phyloP scores from a whole-genome alignment of 2,113 vertebrate genomes.

The Pongo pygmaeus region DNA sequence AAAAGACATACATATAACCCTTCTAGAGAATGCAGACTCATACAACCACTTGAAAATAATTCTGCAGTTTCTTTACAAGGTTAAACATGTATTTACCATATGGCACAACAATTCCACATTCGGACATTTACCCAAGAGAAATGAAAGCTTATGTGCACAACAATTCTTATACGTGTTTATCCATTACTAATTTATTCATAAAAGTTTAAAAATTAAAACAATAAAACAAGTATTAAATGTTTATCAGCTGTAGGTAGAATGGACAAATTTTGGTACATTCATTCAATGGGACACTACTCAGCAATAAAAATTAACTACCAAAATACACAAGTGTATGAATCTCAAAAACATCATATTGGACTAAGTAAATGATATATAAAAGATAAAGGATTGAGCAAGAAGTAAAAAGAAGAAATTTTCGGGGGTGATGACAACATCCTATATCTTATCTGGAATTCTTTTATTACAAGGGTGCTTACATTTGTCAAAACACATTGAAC shows the following conservation, averaged over 20 bases:
- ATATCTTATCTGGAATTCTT: background rate
- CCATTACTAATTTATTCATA: background rate
- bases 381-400: background rate
- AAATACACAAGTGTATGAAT: background rate
- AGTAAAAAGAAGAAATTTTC: background rate
- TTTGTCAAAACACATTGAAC: background rate
- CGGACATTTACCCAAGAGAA: no score
- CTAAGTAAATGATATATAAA: background rate
- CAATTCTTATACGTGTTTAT: background rate
- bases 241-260: background rate
- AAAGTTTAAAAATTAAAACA: background rate
- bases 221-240: background rate
- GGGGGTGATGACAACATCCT: no score
- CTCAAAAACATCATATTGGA: background rate
- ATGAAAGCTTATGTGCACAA: background rate
- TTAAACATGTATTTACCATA: no score
- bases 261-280: background rate
- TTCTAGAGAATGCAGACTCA: background rate
- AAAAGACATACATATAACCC: background rate
- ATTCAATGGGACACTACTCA: no score
- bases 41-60: background rate
- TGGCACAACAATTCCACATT: no score
- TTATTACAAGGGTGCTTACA: background rate
- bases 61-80: background rate
- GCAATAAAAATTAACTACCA: background rate